Conservation (phyloP, 2,113 vertebrate genomes). For the Copsychus sechellarum region DNA sequence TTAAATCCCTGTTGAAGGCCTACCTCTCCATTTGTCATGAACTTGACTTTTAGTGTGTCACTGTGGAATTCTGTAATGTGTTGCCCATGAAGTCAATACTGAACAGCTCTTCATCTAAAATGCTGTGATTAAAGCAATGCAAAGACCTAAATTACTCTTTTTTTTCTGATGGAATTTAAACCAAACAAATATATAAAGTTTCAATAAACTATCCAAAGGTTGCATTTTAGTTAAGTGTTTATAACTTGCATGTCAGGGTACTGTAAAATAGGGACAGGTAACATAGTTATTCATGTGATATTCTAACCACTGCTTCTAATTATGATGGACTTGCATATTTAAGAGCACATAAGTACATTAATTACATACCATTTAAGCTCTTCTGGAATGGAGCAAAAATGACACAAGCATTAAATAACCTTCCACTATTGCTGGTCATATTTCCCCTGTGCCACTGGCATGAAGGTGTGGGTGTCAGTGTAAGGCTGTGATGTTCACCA, state of each 20-base stretch:
- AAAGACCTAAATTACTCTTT: not conserved
- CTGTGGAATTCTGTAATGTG: not conserved
- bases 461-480: not conserved
- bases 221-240: not conserved
- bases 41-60: conserved; percentile 50
- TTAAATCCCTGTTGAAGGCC: not conserved
- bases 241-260: not conserved
- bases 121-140: not conserved
- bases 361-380: not conserved
- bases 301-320: conserved; percentile 10
- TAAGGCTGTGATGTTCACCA: not conserved
- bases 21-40: not conserved
- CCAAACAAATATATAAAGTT: not conserved
- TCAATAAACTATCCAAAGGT: not conserved
- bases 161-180: not conserved
- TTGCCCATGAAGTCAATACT: not conserved
- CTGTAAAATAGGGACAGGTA: not conserved
- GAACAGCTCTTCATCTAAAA: not conserved
- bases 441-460: not conserved
- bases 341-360: conserved; percentile 24
- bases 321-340: conserved; percentile 20
- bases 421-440: not conserved
- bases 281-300: not conserved
- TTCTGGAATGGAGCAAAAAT: conserved; percentile 23
- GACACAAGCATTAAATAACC: conserved; percentile 3